Conservation (phyloP, 2,888 invertebrate species). For the Busseola fusca region DNA sequence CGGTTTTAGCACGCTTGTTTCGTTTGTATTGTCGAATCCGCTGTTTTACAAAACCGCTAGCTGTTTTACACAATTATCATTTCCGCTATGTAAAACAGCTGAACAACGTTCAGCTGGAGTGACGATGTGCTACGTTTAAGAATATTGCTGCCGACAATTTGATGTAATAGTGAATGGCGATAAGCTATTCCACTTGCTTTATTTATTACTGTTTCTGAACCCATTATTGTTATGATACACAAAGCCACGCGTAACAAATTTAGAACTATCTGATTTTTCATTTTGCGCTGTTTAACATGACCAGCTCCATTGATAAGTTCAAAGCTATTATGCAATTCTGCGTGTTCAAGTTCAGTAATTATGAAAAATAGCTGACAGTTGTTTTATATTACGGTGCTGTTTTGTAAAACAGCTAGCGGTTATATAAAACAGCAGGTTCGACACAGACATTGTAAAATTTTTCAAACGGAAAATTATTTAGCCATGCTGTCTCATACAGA, state of each 20-base stretch:
- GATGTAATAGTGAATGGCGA: too few relatives aligned
- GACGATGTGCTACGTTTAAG: too few relatives aligned
- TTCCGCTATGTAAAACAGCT: background rate
- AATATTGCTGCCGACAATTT: too few relatives aligned
- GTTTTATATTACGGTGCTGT: background rate
- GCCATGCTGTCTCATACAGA: background rate
- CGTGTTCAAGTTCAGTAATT: too few relatives aligned
- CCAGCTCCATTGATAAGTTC: background rate
- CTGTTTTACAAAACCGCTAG: background rate
- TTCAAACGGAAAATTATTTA: background rate
- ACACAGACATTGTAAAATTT: background rate
- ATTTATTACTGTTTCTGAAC: too few relatives aligned
- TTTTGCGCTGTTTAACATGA: background rate
- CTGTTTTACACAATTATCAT: background rate
- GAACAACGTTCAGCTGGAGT: too few relatives aligned
- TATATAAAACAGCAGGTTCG: background rate
- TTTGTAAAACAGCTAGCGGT: slow-evolving; percentile 1
- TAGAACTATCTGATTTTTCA: background rate
- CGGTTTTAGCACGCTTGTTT: background rate
- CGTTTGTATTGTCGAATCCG: background rate
- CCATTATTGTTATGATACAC: too few relatives aligned
- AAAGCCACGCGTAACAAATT: too few relatives aligned
- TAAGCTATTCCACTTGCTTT: too few relatives aligned
- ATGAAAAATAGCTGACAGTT: too few relatives aligned
- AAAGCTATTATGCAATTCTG: background rate